Evolutionary conservation across 2,113 vertebrate species (phyloP), one percentile per base, ranked within the genome.

Genomic region (Zootoca vivipara): DNA sequence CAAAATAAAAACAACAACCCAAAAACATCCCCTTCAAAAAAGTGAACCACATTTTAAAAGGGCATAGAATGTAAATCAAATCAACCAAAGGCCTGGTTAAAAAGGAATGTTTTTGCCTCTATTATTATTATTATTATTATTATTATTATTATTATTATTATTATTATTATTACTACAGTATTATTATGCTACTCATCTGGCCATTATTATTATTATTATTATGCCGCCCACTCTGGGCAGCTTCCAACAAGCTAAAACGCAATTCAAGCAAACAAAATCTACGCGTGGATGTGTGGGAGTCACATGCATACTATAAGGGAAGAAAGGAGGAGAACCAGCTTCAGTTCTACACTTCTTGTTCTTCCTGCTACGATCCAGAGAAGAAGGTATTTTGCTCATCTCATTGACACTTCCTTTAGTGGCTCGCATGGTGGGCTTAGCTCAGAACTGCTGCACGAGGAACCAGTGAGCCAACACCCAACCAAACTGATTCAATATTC

Each of bases 341-440:
- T 87, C 40, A 72, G 92, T 94, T 93, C 38, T 78, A 3, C 42
- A 67, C 26, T 62, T 85, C 93, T 73, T 40, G 35, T 64, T 81
- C 79, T 77, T 74, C 72, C 56, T 77, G 62, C 18, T 84, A 24
- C 4, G 88, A 65, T 82, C 5, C n/a, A 0, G 2, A n/a, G 89
- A 79, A 73, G 88, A 1, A 85, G 85, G 84, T 12, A 56, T n/a
- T 52, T 85, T 91, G 13, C 67, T 90, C 77, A 90, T 9, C 13
- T 30, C 30, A 24, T 80, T 62, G 20, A 9, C 35, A 13, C 3
- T 80, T 80, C 33, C 15, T 46, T 18, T 28, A 46, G 18, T 82
- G 24, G 5, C 35, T 82, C 15, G 2, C 20, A 28, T 35, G 33
- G 16, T 26, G 3, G 78, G 9, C 24, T 67, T 67, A 67, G 40